Percentiles rank a stretch among this genome's conserved stretches.
These are phyloP conservation scores for Stegodyphus dumicola DNA, from an alignment of 1,140 invertebrate genomes.

Conservation along the genomic window DNA sequence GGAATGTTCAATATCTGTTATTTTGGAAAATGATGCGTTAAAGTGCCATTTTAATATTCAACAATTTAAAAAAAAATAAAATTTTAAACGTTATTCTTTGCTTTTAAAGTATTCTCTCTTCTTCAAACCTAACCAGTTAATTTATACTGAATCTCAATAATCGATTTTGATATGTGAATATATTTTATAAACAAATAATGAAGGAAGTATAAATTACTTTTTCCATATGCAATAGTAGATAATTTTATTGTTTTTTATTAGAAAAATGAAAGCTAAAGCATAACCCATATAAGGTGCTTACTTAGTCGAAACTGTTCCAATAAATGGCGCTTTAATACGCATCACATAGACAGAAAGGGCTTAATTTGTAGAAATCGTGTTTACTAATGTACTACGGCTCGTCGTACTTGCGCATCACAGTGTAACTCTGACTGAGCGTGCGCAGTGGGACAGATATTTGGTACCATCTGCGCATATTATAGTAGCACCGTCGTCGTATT, in stretches of 20 bases:
- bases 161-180: too few species aligned
- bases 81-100: too few species aligned
- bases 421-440: slow-evolving; percentile 59
- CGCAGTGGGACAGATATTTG: background rate
- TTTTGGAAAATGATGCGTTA: background rate
- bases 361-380: slow-evolving; percentile 44
- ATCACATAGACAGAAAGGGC: slow-evolving; percentile 17
- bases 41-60: background rate
- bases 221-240: too few species aligned
- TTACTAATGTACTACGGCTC: background rate
- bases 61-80: background rate
- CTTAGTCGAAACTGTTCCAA: background rate
- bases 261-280: too few species aligned
- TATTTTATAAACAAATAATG: too few species aligned
- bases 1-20: slow-evolving; percentile 1
- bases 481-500: slow-evolving; percentile 46
- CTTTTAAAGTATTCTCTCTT: too few species aligned
- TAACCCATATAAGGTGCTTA: too few species aligned
- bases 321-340: slow-evolving; percentile 7
- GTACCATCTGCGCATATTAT: slow-evolving; percentile 33
- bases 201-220: too few species aligned
- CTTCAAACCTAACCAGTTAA: too few species aligned
- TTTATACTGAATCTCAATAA: too few species aligned
- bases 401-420: slow-evolving; percentile 44
- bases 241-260: too few species aligned